Evolutionary conservation across 2,888 invertebrate genomes (phyloP).

Genomic region (Lordiphosa andalusiaca): DNA sequence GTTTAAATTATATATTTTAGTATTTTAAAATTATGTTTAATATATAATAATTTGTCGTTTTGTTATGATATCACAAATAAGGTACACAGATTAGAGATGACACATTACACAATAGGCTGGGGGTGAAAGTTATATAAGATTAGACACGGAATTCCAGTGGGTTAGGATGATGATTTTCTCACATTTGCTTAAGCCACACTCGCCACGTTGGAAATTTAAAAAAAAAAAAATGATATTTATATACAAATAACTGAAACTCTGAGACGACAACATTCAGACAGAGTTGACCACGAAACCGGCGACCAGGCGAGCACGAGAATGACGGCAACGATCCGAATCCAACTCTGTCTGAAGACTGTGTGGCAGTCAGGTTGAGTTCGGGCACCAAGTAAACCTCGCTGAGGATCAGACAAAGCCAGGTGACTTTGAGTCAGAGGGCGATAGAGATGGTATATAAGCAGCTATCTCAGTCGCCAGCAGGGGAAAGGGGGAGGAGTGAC

Average conservation of each 20-base stretch:
- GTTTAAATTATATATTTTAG: constrained; percentile 32
- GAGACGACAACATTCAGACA: constrained; percentile 78
- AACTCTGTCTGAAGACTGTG: constrained; percentile 80
- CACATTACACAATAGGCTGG: constrained; percentile 56
- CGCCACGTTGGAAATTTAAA: constrained; percentile 35
- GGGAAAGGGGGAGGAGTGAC: constrained; percentile 16
- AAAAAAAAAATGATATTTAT: constrained; percentile 5
- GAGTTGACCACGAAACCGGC: constrained; percentile 72
- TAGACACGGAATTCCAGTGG: constrained; percentile 14
- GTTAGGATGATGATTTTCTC: constrained; percentile 14
- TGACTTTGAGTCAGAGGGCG: constrained; percentile 41
- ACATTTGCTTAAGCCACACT: constrained; percentile 58
- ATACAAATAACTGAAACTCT: constrained; percentile 32
- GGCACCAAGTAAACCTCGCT: constrained; percentile 33
- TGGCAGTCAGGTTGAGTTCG: constrained; percentile 36
- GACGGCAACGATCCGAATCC: constrained; percentile 69
- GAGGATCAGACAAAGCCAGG: constrained; percentile 60
- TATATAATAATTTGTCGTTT: constrained; percentile 30
- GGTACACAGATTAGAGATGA: constrained; percentile 66
- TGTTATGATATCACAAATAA: constrained; percentile 75
- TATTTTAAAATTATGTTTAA: constrained; percentile 25
- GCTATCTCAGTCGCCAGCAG: constrained; percentile 41
- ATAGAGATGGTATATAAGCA: constrained; percentile 53
- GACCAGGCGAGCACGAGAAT: constrained; percentile 38
- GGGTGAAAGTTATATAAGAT: constrained; percentile 15